Evolutionary conservation across 2,113 vertebrate species (phyloP).

Genomic region (Cololabis saira): DNA sequence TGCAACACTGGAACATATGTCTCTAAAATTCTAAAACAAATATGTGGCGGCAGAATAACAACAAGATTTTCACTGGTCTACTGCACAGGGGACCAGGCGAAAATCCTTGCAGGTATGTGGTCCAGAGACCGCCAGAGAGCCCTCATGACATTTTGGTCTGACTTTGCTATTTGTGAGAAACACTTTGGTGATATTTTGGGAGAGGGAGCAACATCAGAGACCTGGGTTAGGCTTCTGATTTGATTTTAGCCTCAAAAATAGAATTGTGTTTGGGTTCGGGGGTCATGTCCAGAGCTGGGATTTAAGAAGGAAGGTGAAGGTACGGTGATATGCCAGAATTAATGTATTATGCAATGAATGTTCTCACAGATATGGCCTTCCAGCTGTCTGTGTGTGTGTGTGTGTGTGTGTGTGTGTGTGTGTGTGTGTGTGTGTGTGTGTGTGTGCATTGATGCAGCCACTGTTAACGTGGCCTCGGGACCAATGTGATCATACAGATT

Average conservation of each 20-base stretch:
- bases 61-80: too few species aligned
- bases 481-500: constrained; percentile 44
- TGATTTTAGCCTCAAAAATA: background rate
- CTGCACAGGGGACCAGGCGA: too few species aligned
- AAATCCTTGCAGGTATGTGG: too few species aligned
- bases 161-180: too few species aligned
- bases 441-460: background rate
- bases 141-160: too few species aligned
- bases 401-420: background rate
- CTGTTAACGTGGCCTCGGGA: constrained; percentile 26
- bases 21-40: too few species aligned
- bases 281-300: background rate
- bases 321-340: background rate
- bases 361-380: constrained; percentile 10
- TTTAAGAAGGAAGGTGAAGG: background rate
- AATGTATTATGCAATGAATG: background rate
- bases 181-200: too few species aligned
- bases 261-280: background rate
- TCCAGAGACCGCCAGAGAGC: too few species aligned
- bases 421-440: background rate
- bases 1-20: too few species aligned
- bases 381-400: background rate
- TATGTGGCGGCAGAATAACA: too few species aligned
- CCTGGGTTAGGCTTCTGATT: background rate
- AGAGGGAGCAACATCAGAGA: too few species aligned